Evolutionary conservation across 2,888 invertebrate species (phyloP), one percentile per base, ranked within the genome.

Genomic region (Xylota sylvarum): DNA sequence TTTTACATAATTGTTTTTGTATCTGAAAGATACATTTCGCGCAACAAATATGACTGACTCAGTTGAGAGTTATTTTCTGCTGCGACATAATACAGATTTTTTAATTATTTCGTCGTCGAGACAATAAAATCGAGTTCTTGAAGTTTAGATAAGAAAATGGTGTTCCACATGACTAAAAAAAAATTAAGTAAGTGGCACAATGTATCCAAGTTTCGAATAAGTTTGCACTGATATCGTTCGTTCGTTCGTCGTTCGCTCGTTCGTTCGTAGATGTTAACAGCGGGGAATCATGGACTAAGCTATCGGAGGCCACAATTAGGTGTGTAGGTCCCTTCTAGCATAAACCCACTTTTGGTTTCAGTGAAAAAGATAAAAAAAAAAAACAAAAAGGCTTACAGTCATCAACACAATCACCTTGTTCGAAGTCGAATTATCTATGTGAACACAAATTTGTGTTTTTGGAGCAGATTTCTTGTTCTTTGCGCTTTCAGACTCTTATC

Each of bases 401-500:
- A 32, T 5, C 7, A 7, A 1, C 27, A 12, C 27, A 12, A 32
- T 30, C 27, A 30, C 35, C 7, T 27, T 37, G 12, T 23, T n/a
- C 46, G 6, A 6, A 37, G 32, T 48, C 14, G 27, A 17, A 17
- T 27, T 37, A n/a, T 30, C 19, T 67, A 37, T 50, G 35, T 52
- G 50, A 52, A 17, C 23, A n/a, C n/a, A 19, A 17, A 32, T 14
- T 35, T 56, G n/a, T 48, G 9, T 35, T 40, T 58, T 37, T 60
- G 23, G 27, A 70, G 35, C 48, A 48, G 56, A 70, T 62, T 73
- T 73, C 5, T 14, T 37, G 37, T 73, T 72, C 4, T 60, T 72
- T 9, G n/a, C n/a, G n/a, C n/a, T n/a, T n/a, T n/a, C n/a, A 62
- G 62, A 19, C 40, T 55, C 62, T 74, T 74, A 74, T 74, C 74